Conservation (phyloP, 2,797 vertebrate species). For the Meriones psammophilus region DNA sequence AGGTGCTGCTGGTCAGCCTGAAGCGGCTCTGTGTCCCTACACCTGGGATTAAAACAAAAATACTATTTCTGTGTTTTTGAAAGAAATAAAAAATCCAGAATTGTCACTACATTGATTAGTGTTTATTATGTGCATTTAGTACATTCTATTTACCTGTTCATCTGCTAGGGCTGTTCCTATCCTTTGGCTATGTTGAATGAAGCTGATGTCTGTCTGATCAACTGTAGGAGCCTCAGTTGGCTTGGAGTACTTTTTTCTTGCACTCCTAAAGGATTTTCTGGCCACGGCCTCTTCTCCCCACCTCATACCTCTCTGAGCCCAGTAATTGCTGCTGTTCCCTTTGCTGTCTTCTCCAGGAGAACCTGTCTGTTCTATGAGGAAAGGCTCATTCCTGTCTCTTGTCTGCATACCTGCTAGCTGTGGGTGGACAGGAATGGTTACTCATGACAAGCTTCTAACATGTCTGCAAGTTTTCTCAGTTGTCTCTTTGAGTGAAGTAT, state of each 20-base stretch:
- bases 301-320: not conserved
- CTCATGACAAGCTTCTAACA: constrained; percentile 6
- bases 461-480: not conserved
- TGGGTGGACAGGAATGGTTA: not conserved
- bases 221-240: not conserved
- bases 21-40: too few species aligned
- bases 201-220: not conserved
- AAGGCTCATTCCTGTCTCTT: not conserved
- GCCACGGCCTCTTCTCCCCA: not conserved
- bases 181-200: not conserved
- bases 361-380: not conserved
- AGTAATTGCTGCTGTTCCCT: not conserved
- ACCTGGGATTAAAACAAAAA: too few species aligned
- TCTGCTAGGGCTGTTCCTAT: not conserved
- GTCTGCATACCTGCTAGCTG: not conserved
- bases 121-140: not conserved
- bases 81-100: too few species aligned
- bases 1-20: too few species aligned
- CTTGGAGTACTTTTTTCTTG: too few species aligned
- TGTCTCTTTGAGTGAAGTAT: constrained; percentile 29
- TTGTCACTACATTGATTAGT: not conserved
- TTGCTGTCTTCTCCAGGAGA: not conserved
- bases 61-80: too few species aligned
- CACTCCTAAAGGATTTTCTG: not conserved
- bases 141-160: not conserved